These are phyloP conservation scores for Pygocentrus nattereri DNA, from an alignment of 2,797 vertebrate genomes.

Conservation along the genomic window DNA sequence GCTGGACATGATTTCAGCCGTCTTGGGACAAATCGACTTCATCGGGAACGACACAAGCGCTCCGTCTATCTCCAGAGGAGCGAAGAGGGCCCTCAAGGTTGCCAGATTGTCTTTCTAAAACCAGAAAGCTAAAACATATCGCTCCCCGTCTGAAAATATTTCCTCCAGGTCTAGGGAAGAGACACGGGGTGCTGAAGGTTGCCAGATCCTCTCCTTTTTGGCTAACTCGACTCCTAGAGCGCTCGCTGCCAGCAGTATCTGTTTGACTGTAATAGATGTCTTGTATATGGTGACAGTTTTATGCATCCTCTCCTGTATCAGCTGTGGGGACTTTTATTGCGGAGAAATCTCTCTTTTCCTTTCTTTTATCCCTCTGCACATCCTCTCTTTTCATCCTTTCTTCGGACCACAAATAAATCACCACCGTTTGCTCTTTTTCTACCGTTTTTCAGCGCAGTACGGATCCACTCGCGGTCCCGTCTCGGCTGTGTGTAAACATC, in stretches of 20 bases:
- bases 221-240: neutral
- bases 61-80: neutral
- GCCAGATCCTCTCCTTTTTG: conserved; percentile 45
- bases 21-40: conserved; percentile 15
- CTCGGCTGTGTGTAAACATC: neutral
- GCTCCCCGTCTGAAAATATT: conserved; percentile 37
- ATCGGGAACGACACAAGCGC: conserved; percentile 20
- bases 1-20: conserved; percentile 19
- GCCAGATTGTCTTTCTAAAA: conserved; percentile 30
- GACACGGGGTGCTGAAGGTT: conserved; percentile 2
- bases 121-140: conserved; percentile 15
- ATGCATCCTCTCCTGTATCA: conserved; percentile 10
- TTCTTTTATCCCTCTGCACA: neutral
- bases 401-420: neutral
- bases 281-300: conserved; percentile 24
- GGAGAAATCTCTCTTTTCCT: neutral
- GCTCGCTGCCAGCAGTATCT: conserved; percentile 5
- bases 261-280: neutral
- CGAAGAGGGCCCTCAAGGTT: conserved; percentile 11
- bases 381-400: neutral
- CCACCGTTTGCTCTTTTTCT: neutral
- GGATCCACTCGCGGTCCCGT: neutral
- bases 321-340: conserved; percentile 3
- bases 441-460: neutral
- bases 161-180: conserved; percentile 23